Percentiles rank a stretch among this genome's conserved stretches.
Evolutionary conservation across 2,888 invertebrate species (phyloP).

Genomic region (Acanthococcus lagerstroemiae): DNA sequence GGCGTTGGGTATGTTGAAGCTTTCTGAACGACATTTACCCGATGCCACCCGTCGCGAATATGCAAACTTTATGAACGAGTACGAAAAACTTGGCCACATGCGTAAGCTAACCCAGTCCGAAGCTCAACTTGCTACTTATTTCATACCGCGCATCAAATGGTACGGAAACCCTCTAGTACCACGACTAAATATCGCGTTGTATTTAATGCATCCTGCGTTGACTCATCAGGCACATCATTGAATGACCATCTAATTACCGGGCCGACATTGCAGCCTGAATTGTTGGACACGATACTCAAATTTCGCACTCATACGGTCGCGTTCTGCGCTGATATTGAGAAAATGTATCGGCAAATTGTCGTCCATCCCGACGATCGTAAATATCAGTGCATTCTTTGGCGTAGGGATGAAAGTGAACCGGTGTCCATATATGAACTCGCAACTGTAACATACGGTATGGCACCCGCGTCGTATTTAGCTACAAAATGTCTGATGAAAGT

Average conservation of each 20-base stretch:
- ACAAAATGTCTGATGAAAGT: constrained; percentile 37
- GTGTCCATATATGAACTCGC: constrained; percentile 34
- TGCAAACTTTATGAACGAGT: neutral
- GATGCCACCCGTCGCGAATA: neutral
- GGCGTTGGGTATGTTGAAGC: neutral
- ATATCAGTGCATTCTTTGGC: constrained; percentile 39
- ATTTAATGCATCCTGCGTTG: neutral
- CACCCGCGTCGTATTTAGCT: constrained; percentile 38
- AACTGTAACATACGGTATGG: constrained; percentile 40
- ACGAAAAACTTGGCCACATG: neutral
- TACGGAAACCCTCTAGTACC: neutral
- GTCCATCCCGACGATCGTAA: neutral
- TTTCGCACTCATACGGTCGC: neutral
- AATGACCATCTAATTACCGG: constrained; percentile 1
- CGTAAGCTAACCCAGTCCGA: neutral
- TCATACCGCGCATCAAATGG: neutral
- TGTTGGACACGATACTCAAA: constrained; percentile 33
- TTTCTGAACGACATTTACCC: neutral
- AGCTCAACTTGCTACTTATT: neutral
- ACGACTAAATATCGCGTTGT: neutral
- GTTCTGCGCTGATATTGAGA: neutral
- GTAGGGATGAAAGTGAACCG: constrained; percentile 31
- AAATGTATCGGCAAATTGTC: neutral
- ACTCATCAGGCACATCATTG: neutral
- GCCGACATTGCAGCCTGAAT: constrained; percentile 4